Conservation (phyloP, 30 jellyfish, hydroid and myxozoan genomes). For the Cassiopea xamachana region DNA sequence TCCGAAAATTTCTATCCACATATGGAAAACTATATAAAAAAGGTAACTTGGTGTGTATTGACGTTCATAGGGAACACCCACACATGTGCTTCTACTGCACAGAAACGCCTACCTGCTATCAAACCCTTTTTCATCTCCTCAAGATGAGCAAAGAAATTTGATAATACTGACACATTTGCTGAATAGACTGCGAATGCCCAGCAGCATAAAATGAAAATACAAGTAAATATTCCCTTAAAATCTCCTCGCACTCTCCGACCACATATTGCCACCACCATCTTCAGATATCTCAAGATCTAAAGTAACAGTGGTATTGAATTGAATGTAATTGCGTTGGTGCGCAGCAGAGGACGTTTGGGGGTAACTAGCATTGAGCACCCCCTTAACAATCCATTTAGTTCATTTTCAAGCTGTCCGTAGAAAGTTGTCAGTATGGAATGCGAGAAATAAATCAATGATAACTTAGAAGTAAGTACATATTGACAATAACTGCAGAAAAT, state of each 20-base stretch:
- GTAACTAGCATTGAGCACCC: too few relatives aligned
- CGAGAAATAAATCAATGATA: too few relatives aligned
- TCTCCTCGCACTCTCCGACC: conserved; percentile 42
- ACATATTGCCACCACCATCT: conserved; percentile 33
- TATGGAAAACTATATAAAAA: too few relatives aligned
- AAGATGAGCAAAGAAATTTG: background rate
- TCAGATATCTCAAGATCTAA: background rate
- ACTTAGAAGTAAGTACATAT: too few relatives aligned
- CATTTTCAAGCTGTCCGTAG: too few relatives aligned
- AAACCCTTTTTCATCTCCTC: background rate
- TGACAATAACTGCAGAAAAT: too few relatives aligned
- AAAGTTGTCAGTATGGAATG: too few relatives aligned
- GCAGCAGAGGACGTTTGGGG: too few relatives aligned
- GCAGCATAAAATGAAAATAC: conserved; percentile 35
- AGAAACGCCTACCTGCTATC: background rate
- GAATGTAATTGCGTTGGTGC: too few relatives aligned
- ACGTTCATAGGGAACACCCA: background rate
- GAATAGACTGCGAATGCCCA: conserved; percentile 46
- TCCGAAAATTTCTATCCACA: too few relatives aligned
- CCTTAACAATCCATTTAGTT: too few relatives aligned
- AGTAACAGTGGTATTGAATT: too few relatives aligned
- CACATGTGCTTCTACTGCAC: background rate
- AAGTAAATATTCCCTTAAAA: conserved; percentile 41
- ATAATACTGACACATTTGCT: conserved; percentile 16
- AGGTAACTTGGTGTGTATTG: background rate